Evolutionary conservation across 1,140 invertebrate genomes (phyloP), one percentile per base, ranked within the genome.

Genomic region (Subanguina moxae): DNA sequence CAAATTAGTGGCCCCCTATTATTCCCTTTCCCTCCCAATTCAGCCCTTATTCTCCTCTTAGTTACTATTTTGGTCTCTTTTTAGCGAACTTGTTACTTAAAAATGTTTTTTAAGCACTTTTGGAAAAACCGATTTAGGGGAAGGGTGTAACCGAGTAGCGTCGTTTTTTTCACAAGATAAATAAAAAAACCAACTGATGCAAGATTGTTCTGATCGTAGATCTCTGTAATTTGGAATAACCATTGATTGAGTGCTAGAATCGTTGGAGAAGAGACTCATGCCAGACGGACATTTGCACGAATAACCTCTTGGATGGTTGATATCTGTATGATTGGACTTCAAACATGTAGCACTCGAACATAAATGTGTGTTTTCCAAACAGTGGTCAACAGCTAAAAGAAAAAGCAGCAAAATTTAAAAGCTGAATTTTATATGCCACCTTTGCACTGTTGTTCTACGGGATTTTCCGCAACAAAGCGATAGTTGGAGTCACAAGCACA

Each of bases 151-250:
- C n/a, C n/a, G n/a, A n/a, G n/a, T n/a, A n/a, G n/a, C n/a, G 17
- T n/a, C n/a, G n/a, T n/a, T n/a, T n/a, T n/a, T n/a, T n/a, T n/a
- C n/a, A n/a, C n/a, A n/a, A n/a, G n/a, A n/a, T n/a, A n/a, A 38
- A 7, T 19, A 25, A 61, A 25, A 61, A 61, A 61, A 61, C 27
- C 27, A 21, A 61, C 58, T 5, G 8, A 61, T 61, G n/a, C 58
- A 61, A 21, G 58, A 32, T 28, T 30, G n/a, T 21, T 25, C 28
- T 61, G 27, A 13, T 8, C 19, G 58, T 5, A 61, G 28, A 61
- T 32, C n/a, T 32, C 27, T 30, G n/a, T 8, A 3, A 25, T 61
- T 61, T 28, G 58, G 58, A 21, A 61, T 61, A 5, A 61, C n/a
- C 27, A 61, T 21, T 61, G 27, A 21, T n/a, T 19, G 28, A 23